Evolutionary conservation across 2,797 vertebrate genomes (phyloP), one percentile per base, ranked within the genome.

Genomic region (Hypotaenidia okinawae): DNA sequence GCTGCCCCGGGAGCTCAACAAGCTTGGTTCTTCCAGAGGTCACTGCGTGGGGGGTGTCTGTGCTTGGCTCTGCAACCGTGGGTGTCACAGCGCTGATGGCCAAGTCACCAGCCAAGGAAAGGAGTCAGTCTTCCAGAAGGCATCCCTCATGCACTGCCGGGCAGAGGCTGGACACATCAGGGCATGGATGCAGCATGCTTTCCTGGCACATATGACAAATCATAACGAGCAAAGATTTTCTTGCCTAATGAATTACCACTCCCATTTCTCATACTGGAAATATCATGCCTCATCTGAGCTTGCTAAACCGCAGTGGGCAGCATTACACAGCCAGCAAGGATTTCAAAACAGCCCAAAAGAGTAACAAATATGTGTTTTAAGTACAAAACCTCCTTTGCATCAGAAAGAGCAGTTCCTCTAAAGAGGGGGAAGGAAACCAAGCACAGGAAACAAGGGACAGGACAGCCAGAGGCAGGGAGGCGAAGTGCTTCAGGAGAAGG

Each of bases 91-190:
- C 33, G 15, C 49, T 17, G 39, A 11, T 6, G 68, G 5, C 39
- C 0, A 6, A 55, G 19, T 11, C 21, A 62, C 32, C 68, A 49
- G 47, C 55, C 35, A 25, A 25, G 49, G 41, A 35, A 27, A 51
- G 49, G 0, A n/a, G 39, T 45, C 33, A 23, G 21, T 18, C 54
- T 61, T 52, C 25, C 33, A 9, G 23, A 16, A 27, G 41, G 49
- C 61, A 51, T 24, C 28, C 9, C 1, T 15, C 18, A 1, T 3
- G 25, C 7, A 9, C 18, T 3, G 2, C 21, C 49, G 11, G 10
- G n/a, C 35, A 16, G 58, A 16, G 49, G 35, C 62, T 19, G 43
- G 83, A 8, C 8, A 16, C n/a, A 5, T 8, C 27, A 25, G 76
- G 52, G 24, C 23, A 7, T 25, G 23, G 39, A 8, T 5, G 28